A percentile compares a stretch with the other conserved stretches of the same genome.
These are phyloP conservation scores for Plutomurus gul DNA, from an alignment of 1,140 invertebrate genomes.

Conservation along the genomic window DNA sequence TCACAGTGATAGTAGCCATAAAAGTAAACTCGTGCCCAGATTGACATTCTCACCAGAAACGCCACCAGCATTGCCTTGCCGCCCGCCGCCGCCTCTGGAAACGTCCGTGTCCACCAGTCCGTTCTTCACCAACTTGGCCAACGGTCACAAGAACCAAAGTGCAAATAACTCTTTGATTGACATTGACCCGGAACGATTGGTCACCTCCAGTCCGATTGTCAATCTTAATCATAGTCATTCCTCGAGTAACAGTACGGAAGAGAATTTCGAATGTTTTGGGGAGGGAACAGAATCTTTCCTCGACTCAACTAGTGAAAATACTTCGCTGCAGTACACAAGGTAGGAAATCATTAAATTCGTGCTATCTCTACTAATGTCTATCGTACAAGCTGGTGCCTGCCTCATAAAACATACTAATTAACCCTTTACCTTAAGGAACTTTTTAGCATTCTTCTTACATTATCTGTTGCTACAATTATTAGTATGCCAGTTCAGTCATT, in stretches of 20 bases:
- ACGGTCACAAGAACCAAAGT: background rate
- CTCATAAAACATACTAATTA: too few species aligned
- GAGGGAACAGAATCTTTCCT: conserved; percentile 63
- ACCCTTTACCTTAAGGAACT: too few species aligned
- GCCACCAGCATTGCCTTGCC: background rate
- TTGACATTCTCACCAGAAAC: conserved; percentile 18
- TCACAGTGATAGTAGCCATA: background rate
- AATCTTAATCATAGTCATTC: conserved; percentile 18
- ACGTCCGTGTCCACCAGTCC: background rate
- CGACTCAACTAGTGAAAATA: conserved; percentile 55
- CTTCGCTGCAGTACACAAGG: conserved; percentile 37
- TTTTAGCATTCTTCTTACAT: too few species aligned
- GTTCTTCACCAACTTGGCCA: background rate
- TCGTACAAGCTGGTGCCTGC: too few species aligned
- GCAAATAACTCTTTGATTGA: conserved; percentile 13
- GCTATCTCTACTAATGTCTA: background rate
- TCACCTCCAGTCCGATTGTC: background rate
- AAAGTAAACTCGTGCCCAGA: background rate
- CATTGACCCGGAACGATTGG: background rate
- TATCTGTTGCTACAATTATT: too few species aligned
- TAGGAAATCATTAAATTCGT: background rate
- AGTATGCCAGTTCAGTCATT: too few species aligned
- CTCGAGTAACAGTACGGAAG: conserved; percentile 55
- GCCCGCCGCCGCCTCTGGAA: background rate
- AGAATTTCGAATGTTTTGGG: conserved; percentile 70